Base-by-base conservation (phyloP, 2,888 invertebrate species). In the Acanthosepion pharaonis region DNA sequence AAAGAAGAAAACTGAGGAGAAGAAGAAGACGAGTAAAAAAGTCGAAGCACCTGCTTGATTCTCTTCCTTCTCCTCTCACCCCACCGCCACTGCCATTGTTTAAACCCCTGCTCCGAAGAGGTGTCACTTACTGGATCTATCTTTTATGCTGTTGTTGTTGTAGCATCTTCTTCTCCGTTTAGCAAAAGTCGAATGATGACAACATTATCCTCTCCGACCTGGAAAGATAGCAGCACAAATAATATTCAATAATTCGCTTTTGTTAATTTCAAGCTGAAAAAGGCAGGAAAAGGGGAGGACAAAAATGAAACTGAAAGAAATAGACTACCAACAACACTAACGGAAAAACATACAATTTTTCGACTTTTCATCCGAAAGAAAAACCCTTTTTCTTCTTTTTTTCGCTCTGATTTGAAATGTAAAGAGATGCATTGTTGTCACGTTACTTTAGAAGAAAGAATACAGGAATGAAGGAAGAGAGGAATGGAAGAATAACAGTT, bases 121-220 rank as follows among this genome's bases (percentile, higher is more conserved):
- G 78, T 78, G 78, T n/a, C 78, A 78, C 78, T 78, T 78, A n/a
- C 78, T 78, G 78, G n/a, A 78, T 78, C 78, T n/a, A 78, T n/a
- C 15, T 78, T 42, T 9, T 33, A n/a, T 15, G 3, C n/a, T 78
- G 78, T 78, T 11, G 28, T 33, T 15, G 3, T 18, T 78, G 78
- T 78, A n/a, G 28, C n/a, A 9, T n/a, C 8, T 78, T 42, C 78
- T 78, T 33, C 78, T 78, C 23, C 78, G n/a, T 78, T n/a, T n/a
- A 78, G n/a, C n/a, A 78, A 78, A 9, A 2, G n/a, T 11, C 15
- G n/a, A 78, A 11, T n/a, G n/a, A 78, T 15, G 78, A 78, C 78
- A 78, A 15, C n/a, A 78, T 78, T 18, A 78, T 25, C 64, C 20
- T 78, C 78, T n/a, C n/a, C 33, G n/a, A n/a, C n/a, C 23, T 6